Conservation (phyloP, 2,113 vertebrate genomes). For the Potamarius usumacintae region DNA sequence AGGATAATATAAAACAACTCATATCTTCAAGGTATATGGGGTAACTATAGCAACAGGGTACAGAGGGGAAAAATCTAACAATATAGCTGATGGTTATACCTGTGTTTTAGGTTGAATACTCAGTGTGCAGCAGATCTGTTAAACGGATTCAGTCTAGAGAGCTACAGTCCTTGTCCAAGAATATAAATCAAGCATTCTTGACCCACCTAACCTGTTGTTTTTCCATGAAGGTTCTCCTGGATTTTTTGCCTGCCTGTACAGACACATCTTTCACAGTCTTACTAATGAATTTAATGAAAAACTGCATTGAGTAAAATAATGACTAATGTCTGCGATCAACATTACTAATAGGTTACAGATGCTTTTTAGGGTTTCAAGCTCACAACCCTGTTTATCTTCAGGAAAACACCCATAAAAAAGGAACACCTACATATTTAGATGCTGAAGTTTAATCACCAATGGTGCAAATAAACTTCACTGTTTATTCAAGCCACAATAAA, state of each 20-base stretch:
- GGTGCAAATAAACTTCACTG: slow-evolving; percentile 24
- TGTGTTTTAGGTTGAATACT: slow-evolving; percentile 28
- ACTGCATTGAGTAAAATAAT: slow-evolving; percentile 11
- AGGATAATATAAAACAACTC: not conserved
- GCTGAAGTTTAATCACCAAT: slow-evolving; percentile 5
- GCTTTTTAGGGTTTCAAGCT: slow-evolving; percentile 21
- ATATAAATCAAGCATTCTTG: slow-evolving; percentile 28
- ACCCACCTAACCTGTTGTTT: slow-evolving; percentile 27
- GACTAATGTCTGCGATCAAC: slow-evolving; percentile 6
- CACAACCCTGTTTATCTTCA: slow-evolving; percentile 15
- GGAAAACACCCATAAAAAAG: not conserved
- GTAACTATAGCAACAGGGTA: slow-evolving; percentile 43
- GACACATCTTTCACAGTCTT: slow-evolving; percentile 5
- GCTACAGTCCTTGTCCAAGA: slow-evolving; percentile 10
- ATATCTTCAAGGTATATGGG: not conserved
- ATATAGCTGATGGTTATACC: not conserved
- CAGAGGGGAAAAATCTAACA: not conserved
- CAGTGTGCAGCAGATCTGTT: slow-evolving; percentile 10
- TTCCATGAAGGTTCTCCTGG: slow-evolving; percentile 1
- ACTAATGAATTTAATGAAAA: not conserved
- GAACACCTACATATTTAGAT: slow-evolving; percentile 11
- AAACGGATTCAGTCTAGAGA: slow-evolving; percentile 4
- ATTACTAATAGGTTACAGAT: slow-evolving; percentile 28
- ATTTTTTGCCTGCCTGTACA: not conserved
- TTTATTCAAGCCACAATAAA: not conserved